Conservation (phyloP, 2,888 invertebrate species). For the Eudemis profundana region DNA sequence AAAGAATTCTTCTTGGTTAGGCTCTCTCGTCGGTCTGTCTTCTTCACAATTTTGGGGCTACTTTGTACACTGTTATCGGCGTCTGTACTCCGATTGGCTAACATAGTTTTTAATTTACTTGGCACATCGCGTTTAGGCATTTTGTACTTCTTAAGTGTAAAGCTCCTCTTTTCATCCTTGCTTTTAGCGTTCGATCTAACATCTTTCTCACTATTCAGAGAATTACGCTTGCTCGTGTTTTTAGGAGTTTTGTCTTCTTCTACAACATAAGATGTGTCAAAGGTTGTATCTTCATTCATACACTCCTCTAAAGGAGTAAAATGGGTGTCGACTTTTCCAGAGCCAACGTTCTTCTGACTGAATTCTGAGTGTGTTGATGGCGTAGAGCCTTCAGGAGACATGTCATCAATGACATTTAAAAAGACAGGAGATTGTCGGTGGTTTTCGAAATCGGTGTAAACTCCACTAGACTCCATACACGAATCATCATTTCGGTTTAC, state of each 20-base stretch:
- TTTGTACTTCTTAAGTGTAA: slow-evolving; percentile 88
- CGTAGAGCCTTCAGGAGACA: slow-evolving; percentile 88
- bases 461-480: slow-evolving; percentile 95
- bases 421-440: slow-evolving; percentile 81
- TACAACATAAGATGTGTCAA: slow-evolving; percentile 56
- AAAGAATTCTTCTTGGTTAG: slow-evolving; percentile 80
- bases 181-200: slow-evolving; percentile 69
- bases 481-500: slow-evolving; percentile 88
- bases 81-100: slow-evolving; percentile 84
- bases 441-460: slow-evolving; percentile 94
- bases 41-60: slow-evolving; percentile 85
- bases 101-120: slow-evolving; percentile 90
- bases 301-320: slow-evolving; percentile 66
- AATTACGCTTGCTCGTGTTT: slow-evolving; percentile 77
- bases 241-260: slow-evolving; percentile 72
- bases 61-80: slow-evolving; percentile 84
- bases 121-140: slow-evolving; percentile 92
- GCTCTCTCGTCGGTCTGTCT: slow-evolving; percentile 90
- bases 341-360: slow-evolving; percentile 77
- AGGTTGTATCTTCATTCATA: slow-evolving; percentile 60
- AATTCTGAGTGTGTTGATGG: slow-evolving; percentile 83
- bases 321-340: slow-evolving; percentile 65
- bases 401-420: slow-evolving; percentile 87
- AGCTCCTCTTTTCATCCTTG: slow-evolving; percentile 83
- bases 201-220: slow-evolving; percentile 76